Conservation (phyloP, 2,113 vertebrate species). For the Rhabdomys dilectus region DNA sequence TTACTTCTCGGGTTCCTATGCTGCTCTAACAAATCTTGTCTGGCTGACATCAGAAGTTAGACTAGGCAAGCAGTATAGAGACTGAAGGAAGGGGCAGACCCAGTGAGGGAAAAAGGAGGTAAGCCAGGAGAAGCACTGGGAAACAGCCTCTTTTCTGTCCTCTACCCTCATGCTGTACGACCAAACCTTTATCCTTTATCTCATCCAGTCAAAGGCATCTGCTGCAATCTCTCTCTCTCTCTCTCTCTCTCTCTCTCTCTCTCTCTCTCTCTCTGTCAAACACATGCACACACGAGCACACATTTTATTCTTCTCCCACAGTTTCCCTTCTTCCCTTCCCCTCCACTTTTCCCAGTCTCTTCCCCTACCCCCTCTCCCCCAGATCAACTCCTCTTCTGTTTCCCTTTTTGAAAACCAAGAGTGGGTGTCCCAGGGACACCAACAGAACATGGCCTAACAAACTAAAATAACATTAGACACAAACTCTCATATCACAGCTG, state of each 20-base stretch:
- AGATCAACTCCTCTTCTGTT: not conserved
- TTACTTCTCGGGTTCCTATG: conserved; percentile 25
- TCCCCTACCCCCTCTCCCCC: too few relatives aligned
- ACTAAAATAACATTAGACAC: not conserved
- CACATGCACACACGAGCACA: too few relatives aligned
- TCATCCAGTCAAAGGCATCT: conserved; percentile 2
- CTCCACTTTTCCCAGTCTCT: too few relatives aligned
- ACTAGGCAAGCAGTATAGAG: not conserved
- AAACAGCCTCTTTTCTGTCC: not conserved
- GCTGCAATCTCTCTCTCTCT: not conserved
- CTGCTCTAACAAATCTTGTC: conserved; percentile 39
- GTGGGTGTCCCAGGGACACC: not conserved
- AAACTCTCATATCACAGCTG: not conserved
- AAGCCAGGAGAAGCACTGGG: not conserved
- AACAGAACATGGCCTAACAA: not conserved
- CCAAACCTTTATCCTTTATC: conserved; percentile 8
- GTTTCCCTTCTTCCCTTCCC: not conserved
- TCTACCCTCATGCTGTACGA: not conserved
- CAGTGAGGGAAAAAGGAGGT: not conserved
- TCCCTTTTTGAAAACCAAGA: not conserved
- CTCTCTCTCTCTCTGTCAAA: too few relatives aligned
- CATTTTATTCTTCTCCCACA: not conserved
- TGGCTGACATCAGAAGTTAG: not conserved
- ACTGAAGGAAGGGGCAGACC: not conserved
- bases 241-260: too few relatives aligned